Conservation (phyloP, 1,140 invertebrate species). For the Drosophila sucinea region DNA sequence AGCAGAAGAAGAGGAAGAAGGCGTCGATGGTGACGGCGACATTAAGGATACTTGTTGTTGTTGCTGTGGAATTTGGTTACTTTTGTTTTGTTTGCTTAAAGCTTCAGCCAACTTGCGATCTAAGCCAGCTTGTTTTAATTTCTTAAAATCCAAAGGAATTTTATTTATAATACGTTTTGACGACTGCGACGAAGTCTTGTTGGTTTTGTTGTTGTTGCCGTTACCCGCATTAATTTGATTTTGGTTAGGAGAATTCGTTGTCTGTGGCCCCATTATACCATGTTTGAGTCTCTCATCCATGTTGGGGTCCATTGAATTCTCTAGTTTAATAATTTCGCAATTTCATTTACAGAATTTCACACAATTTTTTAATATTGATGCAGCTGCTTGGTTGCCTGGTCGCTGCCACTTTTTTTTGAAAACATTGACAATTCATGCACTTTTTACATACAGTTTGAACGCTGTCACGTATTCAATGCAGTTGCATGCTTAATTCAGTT, state of each 20-base stretch:
- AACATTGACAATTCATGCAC: neutral
- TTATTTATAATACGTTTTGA: constrained; percentile 59
- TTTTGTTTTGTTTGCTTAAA: constrained; percentile 53
- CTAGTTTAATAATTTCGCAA: neutral
- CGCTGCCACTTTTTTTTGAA: neutral
- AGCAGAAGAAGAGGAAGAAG: constrained; percentile 8
- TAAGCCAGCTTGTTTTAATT: constrained; percentile 68
- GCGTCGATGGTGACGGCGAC: neutral
- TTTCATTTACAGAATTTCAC: neutral
- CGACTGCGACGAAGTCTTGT: constrained; percentile 10
- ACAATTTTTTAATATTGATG: neutral
- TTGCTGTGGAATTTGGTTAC: neutral
- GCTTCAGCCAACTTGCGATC: constrained; percentile 67
- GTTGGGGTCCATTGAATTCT: neutral
- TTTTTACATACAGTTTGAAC: neutral
- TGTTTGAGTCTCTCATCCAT: neutral
- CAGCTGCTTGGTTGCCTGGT: constrained; percentile 2
- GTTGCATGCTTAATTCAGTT: neutral
- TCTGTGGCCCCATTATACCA: constrained; percentile 33
- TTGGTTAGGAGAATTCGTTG: constrained; percentile 18
- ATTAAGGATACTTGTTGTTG: neutral
- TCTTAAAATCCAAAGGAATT: constrained; percentile 70
- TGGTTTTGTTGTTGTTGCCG: constrained; percentile 20
- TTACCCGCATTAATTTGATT: constrained; percentile 9
- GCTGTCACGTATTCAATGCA: neutral